Conservation (phyloP, 2,888 invertebrate species). For the Scaptomyza tumidula region DNA sequence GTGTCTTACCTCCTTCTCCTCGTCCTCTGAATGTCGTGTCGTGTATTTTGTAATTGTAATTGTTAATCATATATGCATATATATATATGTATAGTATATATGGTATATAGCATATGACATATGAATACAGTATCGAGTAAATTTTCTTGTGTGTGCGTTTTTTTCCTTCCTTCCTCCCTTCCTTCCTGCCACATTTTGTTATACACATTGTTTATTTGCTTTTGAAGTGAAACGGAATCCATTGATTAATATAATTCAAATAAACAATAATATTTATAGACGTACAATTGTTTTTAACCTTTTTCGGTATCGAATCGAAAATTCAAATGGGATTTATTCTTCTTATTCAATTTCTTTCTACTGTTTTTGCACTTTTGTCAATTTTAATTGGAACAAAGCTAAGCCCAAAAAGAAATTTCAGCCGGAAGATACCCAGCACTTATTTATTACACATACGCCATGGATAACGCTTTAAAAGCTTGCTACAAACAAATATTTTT, state of each 20-base stretch:
- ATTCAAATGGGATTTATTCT: no score
- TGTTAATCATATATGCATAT: constrained; percentile 59
- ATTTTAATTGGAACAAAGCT: no score
- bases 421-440: no score
- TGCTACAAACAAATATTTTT: no score
- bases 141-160: constrained; percentile 29
- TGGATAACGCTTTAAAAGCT: no score
- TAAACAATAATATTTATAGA: constrained; percentile 59
- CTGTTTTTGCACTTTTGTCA: no score
- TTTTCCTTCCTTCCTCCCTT: no score
- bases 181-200: constrained; percentile 19
- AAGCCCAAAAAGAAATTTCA: no score
- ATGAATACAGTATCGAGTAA: constrained; percentile 28
- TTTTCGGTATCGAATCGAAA: no score
- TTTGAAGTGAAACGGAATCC: constrained; percentile 23
- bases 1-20: constrained; percentile 16
- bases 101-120: constrained; percentile 17
- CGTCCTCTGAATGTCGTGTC: constrained; percentile 37
- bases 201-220: constrained; percentile 22
- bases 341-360: no score
- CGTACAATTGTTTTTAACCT: not conserved
- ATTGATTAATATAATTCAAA: constrained; percentile 54
- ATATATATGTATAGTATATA: constrained; percentile 9
- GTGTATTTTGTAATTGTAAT: constrained; percentile 74
- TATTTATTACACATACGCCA: no score